Evolutionary conservation across 2,888 invertebrate species (phyloP).

Genomic region (Tricholauxania praeusta): DNA sequence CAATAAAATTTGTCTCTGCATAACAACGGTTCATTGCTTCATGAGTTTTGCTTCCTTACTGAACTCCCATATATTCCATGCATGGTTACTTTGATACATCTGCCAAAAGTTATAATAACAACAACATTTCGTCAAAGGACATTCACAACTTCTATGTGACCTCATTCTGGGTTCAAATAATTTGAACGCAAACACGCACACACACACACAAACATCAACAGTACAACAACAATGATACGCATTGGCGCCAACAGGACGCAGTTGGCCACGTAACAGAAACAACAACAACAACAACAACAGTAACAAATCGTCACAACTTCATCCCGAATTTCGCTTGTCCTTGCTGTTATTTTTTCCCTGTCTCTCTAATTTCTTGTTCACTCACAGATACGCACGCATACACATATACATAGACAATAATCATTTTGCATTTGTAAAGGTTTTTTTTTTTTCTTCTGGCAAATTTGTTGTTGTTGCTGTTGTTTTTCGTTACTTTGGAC

Average conservation of each 20-base stretch:
- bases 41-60: no score
- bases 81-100: no score
- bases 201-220: background rate
- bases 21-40: no score
- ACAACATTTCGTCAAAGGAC: conserved; percentile 33
- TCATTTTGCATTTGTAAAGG: no score
- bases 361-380: background rate
- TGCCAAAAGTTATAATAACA: no score
- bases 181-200: conserved; percentile 37
- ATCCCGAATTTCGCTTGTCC: background rate
- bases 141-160: conserved; percentile 44
- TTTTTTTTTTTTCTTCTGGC: background rate
- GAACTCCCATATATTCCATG: no score
- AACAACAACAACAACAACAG: no score
- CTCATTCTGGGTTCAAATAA: conserved; percentile 42
- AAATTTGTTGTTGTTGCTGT: background rate
- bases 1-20: no score
- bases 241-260: no score
- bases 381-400: no score
- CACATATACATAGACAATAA: no score
- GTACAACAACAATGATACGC: conserved; percentile 41
- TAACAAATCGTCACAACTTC: background rate
- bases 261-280: no score
- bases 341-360: background rate
- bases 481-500: conserved; percentile 19